These are phyloP conservation scores for Balanococcus diminutus DNA, from an alignment of 2,888 invertebrate species.

Conservation along the genomic window DNA sequence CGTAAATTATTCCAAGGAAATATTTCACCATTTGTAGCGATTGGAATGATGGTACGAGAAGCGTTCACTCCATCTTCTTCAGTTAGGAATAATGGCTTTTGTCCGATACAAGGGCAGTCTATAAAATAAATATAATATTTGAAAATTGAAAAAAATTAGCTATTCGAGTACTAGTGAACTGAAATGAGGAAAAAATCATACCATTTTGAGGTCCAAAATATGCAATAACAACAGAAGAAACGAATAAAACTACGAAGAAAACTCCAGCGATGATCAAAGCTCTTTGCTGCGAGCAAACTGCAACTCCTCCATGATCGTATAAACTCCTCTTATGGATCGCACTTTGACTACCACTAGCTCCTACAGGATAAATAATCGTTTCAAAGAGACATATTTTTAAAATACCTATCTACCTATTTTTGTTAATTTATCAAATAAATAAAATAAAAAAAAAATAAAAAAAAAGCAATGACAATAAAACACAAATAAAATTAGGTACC, in stretches of 20 bases:
- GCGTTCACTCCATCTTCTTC: slow-evolving; percentile 69
- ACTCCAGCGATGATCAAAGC: slow-evolving; percentile 81
- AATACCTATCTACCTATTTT: too few species aligned
- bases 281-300: slow-evolving; percentile 84
- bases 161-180: too few species aligned
- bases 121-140: slow-evolving; percentile 58
- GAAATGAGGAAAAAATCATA: slow-evolving; percentile 61
- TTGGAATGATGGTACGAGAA: slow-evolving; percentile 69
- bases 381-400: too few species aligned
- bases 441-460: not conserved
- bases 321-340: slow-evolving; percentile 71
- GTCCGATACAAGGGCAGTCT: slow-evolving; percentile 75
- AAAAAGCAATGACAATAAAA: not conserved
- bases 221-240: slow-evolving; percentile 84
- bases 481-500: not conserved
- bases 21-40: slow-evolving; percentile 76
- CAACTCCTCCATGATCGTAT: slow-evolving; percentile 78
- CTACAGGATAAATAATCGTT: slow-evolving; percentile 57
- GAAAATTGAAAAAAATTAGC: not conserved
- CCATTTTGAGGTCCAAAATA: slow-evolving; percentile 88
- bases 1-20: slow-evolving; percentile 80
- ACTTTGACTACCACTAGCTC: slow-evolving; percentile 66
- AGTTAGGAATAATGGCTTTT: slow-evolving; percentile 69
- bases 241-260: slow-evolving; percentile 79
- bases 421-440: too few species aligned